Evolutionary conservation across 2,113 vertebrate species (phyloP).

Genomic region (Perca schrenkii): DNA sequence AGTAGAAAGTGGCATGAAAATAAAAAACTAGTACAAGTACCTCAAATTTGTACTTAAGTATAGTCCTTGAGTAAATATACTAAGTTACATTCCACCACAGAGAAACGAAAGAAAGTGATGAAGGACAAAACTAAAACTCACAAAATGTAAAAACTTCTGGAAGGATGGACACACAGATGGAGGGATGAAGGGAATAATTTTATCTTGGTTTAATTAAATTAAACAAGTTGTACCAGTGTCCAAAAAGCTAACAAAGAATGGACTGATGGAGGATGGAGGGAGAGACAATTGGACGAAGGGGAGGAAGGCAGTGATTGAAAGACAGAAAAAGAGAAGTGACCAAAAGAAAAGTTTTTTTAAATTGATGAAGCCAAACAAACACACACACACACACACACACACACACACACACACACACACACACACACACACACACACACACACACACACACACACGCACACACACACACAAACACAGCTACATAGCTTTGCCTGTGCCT

Average conservation of each 20-base stretch:
- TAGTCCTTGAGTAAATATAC: no score
- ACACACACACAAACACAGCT: slow-evolving; percentile 22
- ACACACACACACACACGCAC: background rate
- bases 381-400: background rate
- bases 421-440: slow-evolving; percentile 5
- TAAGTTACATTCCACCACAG: no score
- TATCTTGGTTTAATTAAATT: no score
- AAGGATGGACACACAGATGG: background rate
- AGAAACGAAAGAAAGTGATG: background rate
- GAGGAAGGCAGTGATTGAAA: background rate
- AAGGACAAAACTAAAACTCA: background rate
- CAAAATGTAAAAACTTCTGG: no score
- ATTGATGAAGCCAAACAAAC: slow-evolving; percentile 11
- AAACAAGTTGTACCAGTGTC: no score
- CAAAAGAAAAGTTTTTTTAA: background rate
- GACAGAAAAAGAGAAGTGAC: background rate
- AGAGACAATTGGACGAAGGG: no score
- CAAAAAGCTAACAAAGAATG: background rate
- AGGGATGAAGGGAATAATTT: background rate
- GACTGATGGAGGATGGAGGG: background rate
- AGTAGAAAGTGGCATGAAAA: no score
- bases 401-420: no score
- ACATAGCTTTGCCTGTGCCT: background rate
- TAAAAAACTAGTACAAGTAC: no score
- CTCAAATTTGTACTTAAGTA: no score